Base-by-base conservation (phyloP, 2,797 vertebrate species). In the Meda fulgida region DNA sequence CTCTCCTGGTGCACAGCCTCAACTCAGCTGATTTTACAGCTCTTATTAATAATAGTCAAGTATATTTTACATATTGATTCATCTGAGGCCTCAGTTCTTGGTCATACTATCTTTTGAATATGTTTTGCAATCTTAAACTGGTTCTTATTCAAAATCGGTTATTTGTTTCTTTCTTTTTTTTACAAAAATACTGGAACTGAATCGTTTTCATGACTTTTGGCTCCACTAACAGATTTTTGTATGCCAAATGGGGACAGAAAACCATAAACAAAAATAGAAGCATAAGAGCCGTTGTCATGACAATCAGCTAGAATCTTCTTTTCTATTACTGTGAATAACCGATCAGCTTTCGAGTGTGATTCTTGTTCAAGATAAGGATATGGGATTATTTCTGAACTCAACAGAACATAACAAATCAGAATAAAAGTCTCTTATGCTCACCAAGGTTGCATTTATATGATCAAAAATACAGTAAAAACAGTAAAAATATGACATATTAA, bases 211-310 rank as follows among this genome's bases (percentile, higher is more conserved):
- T 38, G 21, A 53, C 26, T 75, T 76, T 36, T 55, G 23, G 23
- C 16, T 40, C 13, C 34, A 78, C 2, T 40, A 18, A 60, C 23
- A 26, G 34, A 3, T 76, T 65, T 63, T 38, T 13, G 34, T 4
- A 21, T n/a, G 73, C 51, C 53, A 77, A 48, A 26, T 58, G 31
- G 53, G 21, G 53, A 77, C 11, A 38, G 34, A 77, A 38, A 7
- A 60, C 14, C 51, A 60, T 77, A 60, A 60, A 77, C 4, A 40
- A 38, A 60, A 26, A 34, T 53, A 77, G 34, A 77, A 26, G 53
- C 53, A 77, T 58, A 4, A n/a, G 51, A 77, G 75, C 53, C 2
- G 14, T 60, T 78, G 75, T 38, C 75, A 29, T 78, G 53, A 78
- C 75, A 40, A 77, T 18, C 75, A 77, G 34, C 34, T 38, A 78